These are phyloP conservation scores for Papilio dardanus DNA, from an alignment of 1,140 invertebrate species.

Conservation along the genomic window DNA sequence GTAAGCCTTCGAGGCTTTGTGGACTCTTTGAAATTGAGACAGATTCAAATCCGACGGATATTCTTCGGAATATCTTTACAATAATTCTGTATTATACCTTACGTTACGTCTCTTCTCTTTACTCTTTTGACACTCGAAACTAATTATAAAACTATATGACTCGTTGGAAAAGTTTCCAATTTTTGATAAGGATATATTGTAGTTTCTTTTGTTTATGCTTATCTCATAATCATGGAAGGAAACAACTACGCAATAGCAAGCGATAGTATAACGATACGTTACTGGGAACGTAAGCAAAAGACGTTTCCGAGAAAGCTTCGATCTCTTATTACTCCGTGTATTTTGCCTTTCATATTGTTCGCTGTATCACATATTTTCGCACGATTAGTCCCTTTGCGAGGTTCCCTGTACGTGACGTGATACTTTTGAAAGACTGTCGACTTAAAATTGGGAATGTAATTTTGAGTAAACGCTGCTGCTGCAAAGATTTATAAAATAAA, in stretches of 20 bases:
- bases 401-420: neutral
- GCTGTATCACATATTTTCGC: slow-evolving; percentile 5
- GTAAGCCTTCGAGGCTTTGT: slow-evolving; percentile 4
- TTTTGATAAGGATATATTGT: neutral
- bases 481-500: neutral
- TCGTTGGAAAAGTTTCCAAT: no score
- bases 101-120: neutral
- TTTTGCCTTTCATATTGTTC: slow-evolving; percentile 6
- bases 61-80: neutral
- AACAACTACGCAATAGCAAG: neutral
- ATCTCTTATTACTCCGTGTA: slow-evolving; percentile 9
- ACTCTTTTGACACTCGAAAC: neutral
- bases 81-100: neutral
- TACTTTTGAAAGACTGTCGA: neutral
- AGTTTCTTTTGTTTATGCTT: neutral
- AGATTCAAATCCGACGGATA: neutral
- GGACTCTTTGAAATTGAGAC: slow-evolving; percentile 4
- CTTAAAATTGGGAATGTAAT: neutral
- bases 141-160: no score
- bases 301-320: neutral
- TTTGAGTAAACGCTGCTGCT: neutral
- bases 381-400: slow-evolving; percentile 3
- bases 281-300: slow-evolving; percentile 10
- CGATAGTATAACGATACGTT: neutral
- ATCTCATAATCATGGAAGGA: neutral